Percentiles rank a stretch among this genome's conserved stretches.
These are phyloP conservation scores for Artemia sinica DNA, from an alignment of 2,888 invertebrate genomes.

Conservation along the genomic window DNA sequence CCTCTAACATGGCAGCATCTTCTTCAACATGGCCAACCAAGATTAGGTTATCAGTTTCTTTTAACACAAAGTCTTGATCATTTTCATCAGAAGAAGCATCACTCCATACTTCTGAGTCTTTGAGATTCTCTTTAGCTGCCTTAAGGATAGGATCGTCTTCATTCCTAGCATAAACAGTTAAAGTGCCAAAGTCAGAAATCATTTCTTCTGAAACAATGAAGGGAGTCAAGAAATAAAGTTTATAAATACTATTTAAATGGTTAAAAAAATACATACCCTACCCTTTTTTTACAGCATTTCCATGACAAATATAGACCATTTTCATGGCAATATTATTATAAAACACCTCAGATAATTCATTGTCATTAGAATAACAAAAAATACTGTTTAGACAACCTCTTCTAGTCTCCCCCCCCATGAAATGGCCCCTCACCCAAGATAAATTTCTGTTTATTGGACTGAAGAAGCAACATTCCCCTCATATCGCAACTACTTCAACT, in stretches of 20 bases:
- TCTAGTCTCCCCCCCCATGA: too few relatives aligned
- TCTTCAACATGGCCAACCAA: slow-evolving; percentile 69
- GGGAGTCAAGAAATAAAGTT: neutral
- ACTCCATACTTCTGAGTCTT: slow-evolving; percentile 26
- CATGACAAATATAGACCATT: too few relatives aligned
- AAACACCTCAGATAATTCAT: too few relatives aligned
- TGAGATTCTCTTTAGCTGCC: neutral
- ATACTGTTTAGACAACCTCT: too few relatives aligned
- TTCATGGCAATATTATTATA: too few relatives aligned
- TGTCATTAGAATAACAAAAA: too few relatives aligned
- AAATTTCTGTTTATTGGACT: too few relatives aligned
- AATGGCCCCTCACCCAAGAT: too few relatives aligned
- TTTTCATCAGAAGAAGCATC: slow-evolving; percentile 44
- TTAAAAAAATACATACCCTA: too few relatives aligned
- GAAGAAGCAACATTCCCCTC: too few relatives aligned
- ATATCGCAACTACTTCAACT: too few relatives aligned
- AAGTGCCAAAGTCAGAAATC: slow-evolving; percentile 19
- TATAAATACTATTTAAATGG: neutral
- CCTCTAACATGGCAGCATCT: slow-evolving; percentile 69
- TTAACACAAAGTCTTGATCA: slow-evolving; percentile 74
- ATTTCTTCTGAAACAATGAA: neutral
- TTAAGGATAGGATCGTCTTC: slow-evolving; percentile 32
- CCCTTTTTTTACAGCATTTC: too few relatives aligned
- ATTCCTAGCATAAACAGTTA: slow-evolving; percentile 31
- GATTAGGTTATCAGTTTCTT: slow-evolving; percentile 71